Percentiles rank a stretch among this genome's conserved stretches.
These are phyloP conservation scores for Salvelinus alpinus DNA, from an alignment of 2,113 vertebrate species.

Conservation along the genomic window DNA sequence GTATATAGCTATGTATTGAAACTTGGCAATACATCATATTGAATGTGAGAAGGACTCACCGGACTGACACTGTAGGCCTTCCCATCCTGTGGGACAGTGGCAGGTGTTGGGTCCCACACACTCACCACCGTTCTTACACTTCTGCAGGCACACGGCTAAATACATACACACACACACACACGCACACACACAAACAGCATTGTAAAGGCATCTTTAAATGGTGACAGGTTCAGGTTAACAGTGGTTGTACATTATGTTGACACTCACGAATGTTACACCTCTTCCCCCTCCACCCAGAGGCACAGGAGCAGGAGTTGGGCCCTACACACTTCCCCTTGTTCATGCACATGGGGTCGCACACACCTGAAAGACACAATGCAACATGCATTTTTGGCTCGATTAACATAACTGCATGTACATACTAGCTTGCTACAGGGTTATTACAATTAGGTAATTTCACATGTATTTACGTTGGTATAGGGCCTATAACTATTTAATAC, in stretches of 20 bases:
- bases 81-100: constrained; percentile 81
- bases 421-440: not conserved
- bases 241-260: not conserved
- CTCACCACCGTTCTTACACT: constrained; percentile 86
- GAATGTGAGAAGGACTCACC: constrained; percentile 69
- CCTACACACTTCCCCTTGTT: constrained; percentile 88
- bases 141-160: constrained; percentile 86
- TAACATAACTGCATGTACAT: not conserved
- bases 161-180: too few relatives aligned
- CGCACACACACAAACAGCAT: not conserved
- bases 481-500: too few relatives aligned
- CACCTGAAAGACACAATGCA: constrained; percentile 68
- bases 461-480: too few relatives aligned
- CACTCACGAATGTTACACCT: constrained; percentile 83
- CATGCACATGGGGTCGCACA: constrained; percentile 89
- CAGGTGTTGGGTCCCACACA: constrained; percentile 83
- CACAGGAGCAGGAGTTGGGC: constrained; percentile 85
- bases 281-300: constrained; percentile 87
- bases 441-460: too few relatives aligned
- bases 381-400: not conserved
- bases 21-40: too few relatives aligned
- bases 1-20: too few relatives aligned
- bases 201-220: too few relatives aligned
- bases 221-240: not conserved
- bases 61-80: constrained; percentile 84